Evolutionary conservation across 53 echinoderm and acorn worm genomes (phyloP).

Genomic region (Antedon mediterranea): DNA sequence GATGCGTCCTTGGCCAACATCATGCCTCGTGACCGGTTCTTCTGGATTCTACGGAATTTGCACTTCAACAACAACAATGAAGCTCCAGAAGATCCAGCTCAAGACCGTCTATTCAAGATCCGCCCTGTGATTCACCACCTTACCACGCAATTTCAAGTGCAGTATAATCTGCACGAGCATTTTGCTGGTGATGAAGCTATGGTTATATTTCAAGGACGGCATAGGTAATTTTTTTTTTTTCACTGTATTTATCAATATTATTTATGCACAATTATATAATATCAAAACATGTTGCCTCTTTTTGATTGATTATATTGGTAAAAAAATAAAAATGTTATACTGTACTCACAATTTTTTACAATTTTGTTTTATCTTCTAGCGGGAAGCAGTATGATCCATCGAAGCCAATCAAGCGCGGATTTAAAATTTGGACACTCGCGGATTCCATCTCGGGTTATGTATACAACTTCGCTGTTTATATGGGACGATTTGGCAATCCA

Average conservation of each 20-base stretch:
- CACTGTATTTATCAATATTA: no score
- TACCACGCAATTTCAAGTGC: background rate
- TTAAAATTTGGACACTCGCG: conserved; percentile 17
- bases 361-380: background rate
- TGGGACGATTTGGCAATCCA: background rate
- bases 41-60: background rate
- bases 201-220: background rate
- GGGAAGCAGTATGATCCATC: conserved; percentile 17
- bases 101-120: background rate
- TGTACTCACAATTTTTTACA: no score
- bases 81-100: background rate
- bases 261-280: no score
- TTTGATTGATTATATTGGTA: no score
- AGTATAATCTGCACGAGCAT: background rate
- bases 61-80: background rate
- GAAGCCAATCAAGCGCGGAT: conserved; percentile 23
- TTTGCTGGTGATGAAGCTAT: background rate
- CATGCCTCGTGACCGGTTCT: background rate
- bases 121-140: background rate
- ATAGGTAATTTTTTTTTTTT: background rate
- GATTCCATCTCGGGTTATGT: conserved; percentile 17
- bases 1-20: background rate
- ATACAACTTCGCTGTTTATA: background rate
- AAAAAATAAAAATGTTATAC: no score
- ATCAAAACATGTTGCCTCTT: no score